Percentiles rank a stretch among this genome's conserved stretches.
Evolutionary conservation across 2,113 vertebrate genomes (phyloP).

Genomic region (Labrus mixtus): DNA sequence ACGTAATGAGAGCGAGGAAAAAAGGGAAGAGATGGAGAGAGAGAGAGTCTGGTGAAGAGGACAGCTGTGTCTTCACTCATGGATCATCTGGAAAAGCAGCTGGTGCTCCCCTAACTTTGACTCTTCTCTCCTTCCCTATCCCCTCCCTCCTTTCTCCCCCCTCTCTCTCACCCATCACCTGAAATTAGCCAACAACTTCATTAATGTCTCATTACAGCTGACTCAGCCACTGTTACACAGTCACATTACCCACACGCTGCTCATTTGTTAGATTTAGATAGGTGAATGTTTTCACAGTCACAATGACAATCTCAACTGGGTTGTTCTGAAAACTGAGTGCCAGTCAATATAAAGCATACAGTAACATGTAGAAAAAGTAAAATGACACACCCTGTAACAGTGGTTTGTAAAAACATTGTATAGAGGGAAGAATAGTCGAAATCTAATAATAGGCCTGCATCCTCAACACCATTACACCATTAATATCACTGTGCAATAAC

Average conservation of each 20-base stretch:
- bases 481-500: too few relatives aligned
- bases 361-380: too few relatives aligned
- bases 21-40: neutral
- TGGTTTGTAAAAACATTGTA: too few relatives aligned
- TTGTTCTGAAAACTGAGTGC: neutral
- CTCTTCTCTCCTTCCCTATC: conserved; percentile 13
- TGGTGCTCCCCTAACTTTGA: conserved; percentile 63
- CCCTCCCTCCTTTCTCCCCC: neutral
- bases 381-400: too few relatives aligned
- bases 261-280: conserved; percentile 20
- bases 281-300: neutral
- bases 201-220: conserved; percentile 75
- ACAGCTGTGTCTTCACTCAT: conserved; percentile 58
- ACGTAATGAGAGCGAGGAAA: neutral
- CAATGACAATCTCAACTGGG: neutral
- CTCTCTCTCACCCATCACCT: conserved; percentile 29
- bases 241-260: conserved; percentile 39
- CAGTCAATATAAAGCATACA: too few relatives aligned
- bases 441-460: too few relatives aligned
- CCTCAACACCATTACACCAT: too few relatives aligned
- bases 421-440: too few relatives aligned
- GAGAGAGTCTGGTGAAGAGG: conserved; percentile 43
- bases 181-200: conserved; percentile 75
- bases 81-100: conserved; percentile 77
- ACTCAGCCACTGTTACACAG: conserved; percentile 69